These are phyloP conservation scores for Chelmon rostratus DNA, from an alignment of 2,797 vertebrate species.

Conservation along the genomic window DNA sequence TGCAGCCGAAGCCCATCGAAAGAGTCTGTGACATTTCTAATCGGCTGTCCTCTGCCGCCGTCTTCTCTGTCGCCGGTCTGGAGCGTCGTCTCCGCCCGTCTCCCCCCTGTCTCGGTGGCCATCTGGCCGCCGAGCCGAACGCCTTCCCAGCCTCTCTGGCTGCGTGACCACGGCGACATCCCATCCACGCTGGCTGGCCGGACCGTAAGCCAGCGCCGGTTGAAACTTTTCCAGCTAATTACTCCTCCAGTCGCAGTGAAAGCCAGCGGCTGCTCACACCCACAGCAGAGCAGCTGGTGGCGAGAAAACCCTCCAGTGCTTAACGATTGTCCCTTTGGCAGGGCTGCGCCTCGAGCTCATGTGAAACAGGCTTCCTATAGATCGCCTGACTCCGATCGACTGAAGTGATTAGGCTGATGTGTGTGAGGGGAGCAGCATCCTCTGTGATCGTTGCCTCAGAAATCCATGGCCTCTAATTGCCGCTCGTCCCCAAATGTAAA, in stretches of 20 bases:
- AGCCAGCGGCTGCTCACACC: neutral
- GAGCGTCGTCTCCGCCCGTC: conserved; percentile 20
- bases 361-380: conserved; percentile 50
- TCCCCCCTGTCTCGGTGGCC: conserved; percentile 1
- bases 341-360: neutral
- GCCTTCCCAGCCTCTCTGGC: conserved; percentile 14
- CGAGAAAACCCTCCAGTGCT: conserved; percentile 15
- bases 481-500: conserved; percentile 21
- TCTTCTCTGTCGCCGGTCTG: conserved; percentile 29
- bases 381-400: conserved; percentile 46
- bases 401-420: conserved; percentile 41
- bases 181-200: conserved; percentile 9
- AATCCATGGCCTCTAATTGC: conserved; percentile 72
- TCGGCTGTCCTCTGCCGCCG: conserved; percentile 33
- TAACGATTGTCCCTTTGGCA: conserved; percentile 45
- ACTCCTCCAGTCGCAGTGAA: conserved; percentile 24
- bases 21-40: conserved; percentile 57
- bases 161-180: conserved; percentile 6
- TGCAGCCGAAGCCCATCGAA: conserved; percentile 49
- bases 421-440: conserved; percentile 12
- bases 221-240: conserved; percentile 67
- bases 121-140: neutral
- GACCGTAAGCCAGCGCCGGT: conserved; percentile 14
- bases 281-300: neutral
- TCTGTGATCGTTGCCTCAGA: conserved; percentile 27